Base-by-base conservation (phyloP, 2,113 vertebrate species). In the Phyllostomus discolor region DNA sequence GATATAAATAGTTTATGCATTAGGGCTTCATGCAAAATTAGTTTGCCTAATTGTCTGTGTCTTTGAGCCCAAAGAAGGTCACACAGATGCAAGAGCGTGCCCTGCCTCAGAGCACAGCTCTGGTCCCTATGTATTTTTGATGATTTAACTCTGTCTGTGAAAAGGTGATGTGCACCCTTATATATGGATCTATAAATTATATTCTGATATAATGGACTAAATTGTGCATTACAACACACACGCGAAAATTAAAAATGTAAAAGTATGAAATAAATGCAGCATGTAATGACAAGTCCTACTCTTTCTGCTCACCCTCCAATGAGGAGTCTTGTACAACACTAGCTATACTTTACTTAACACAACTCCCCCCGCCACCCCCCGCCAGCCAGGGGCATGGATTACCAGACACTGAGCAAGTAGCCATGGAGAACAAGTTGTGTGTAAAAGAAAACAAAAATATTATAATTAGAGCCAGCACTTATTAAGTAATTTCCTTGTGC, bases 21-120 rank as follows among this genome's bases (percentile, higher is more conserved):
- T 95, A 90, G 46, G 81, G 7, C 52, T 92, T 85, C 84, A 94
- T 72, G 88, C 75, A 87, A 90, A 97, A 95, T 96, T 93, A 95
- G 94, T 80, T 75, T 94, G 75, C 50, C 66, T 92, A 90, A 96
- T 84, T 94, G 84, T 31, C 90, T 96, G 43, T 88, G 88, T 90
- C 95, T 96, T 81, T 95, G 76, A 97, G 80, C 35, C 31, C 48
- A 41, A 50, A 67, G 85, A 96, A 97, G 92, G 59, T 96, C 92
- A 81, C 76, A 35, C 10, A 9, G 26, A 76, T 48, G 46, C 64
- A 72, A 46, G 22, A 35, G 2, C 0, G 0, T n/a, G 75, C 12
- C 48, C 28, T 54, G 83, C 19, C 43, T 46, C 24, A 24, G 38
- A 52, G 41, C 22, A 33, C 1, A 33, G 67, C 57, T 5, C 15